Evolutionary conservation across 2,888 invertebrate species (phyloP).

Genomic region (Limnephilus rhombicus): DNA sequence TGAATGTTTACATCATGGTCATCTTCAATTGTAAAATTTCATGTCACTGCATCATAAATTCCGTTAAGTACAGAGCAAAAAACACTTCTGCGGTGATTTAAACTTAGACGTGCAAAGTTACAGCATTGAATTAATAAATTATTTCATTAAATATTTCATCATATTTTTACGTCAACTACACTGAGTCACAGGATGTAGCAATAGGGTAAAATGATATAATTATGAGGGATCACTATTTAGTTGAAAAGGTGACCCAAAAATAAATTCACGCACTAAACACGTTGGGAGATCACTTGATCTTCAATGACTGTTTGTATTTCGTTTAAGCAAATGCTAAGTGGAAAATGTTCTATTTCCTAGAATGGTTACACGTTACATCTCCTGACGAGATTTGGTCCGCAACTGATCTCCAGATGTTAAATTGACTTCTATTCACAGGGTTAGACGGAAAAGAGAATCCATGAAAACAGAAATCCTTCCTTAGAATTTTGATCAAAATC

Average conservation of each 20-base stretch:
- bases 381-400: neutral
- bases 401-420: neutral
- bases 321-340: neutral
- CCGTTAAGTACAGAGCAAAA: neutral
- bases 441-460: neutral
- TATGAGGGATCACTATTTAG: neutral
- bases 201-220: neutral
- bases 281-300: neutral
- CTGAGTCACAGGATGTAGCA: neutral
- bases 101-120: neutral
- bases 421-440: neutral
- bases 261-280: neutral
- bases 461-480: neutral
- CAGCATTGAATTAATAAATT: neutral
- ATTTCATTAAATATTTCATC: neutral
- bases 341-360: slow-evolving; percentile 1
- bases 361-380: neutral
- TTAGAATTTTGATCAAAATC: neutral
- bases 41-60: neutral
- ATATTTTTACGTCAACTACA: neutral
- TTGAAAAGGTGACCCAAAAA: neutral
- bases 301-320: neutral
- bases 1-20: neutral
- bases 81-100: neutral
- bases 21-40: neutral